These are phyloP conservation scores for Drosophila meridiana DNA, from an alignment of 2,888 invertebrate species.

Conservation along the genomic window DNA sequence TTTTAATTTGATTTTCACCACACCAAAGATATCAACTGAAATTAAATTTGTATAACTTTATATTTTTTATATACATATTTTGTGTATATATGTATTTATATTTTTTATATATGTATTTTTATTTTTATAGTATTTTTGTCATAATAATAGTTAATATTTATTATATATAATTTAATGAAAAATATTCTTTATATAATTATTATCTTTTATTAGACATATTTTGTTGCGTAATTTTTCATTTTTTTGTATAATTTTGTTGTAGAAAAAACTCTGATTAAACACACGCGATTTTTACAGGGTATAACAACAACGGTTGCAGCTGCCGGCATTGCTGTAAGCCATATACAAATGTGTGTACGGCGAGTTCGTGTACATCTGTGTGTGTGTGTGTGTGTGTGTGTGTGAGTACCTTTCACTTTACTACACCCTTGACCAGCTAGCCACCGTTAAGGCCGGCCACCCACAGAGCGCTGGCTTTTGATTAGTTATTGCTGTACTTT, in stretches of 20 bases:
- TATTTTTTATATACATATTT: too few species aligned
- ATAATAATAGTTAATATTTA: too few species aligned
- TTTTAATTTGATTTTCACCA: too few species aligned
- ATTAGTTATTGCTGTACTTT: slow-evolving; percentile 59
- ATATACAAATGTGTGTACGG: not conserved
- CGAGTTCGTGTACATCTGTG: not conserved
- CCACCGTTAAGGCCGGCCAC: slow-evolving; percentile 11
- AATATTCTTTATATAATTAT: too few species aligned
- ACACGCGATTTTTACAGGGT: slow-evolving; percentile 9
- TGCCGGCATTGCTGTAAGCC: slow-evolving; percentile 16
- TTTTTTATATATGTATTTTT: too few species aligned
- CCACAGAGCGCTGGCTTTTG: slow-evolving; percentile 50
- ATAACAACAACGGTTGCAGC: slow-evolving; percentile 30
- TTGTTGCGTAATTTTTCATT: not conserved
- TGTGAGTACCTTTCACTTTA: slow-evolving; percentile 44
- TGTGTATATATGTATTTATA: too few species aligned
- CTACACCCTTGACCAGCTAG: slow-evolving; percentile 25
- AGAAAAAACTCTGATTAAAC: not conserved
- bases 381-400: not conserved
- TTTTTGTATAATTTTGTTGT: not conserved
- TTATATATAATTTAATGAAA: too few species aligned
- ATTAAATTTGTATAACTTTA: too few species aligned
- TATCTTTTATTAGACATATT: not conserved
- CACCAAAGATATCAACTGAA: too few species aligned
- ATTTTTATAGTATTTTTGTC: too few species aligned